Evolutionary conservation across 92 coral and sea anemone genomes (phyloP), one percentile per base, ranked within the genome.

Genomic region (Montipora capitata): DNA sequence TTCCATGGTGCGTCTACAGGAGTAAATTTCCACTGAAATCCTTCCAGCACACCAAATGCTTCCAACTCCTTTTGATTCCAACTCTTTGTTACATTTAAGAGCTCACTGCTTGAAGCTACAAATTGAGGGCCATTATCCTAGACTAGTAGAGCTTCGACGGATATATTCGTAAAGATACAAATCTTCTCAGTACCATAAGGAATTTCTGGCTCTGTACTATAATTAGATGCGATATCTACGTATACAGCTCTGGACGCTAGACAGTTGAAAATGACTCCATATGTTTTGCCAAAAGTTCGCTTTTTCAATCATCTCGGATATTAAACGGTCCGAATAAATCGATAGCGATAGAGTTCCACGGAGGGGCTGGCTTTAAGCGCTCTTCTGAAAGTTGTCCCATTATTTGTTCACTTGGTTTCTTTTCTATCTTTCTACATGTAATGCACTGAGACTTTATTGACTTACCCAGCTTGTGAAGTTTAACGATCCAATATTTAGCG

Each of bases 251-350:
- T 68, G 14, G 87, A 44, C 35, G 83, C 91, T 44, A 86, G 40
- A 52, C 91, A 80, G 64, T 52, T 74, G 13, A 91, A 80, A 3
- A 86, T 80, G 2, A 81, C 87, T 44, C 89, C 86, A 57, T 80
- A 87, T 1, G 85, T 81, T 17, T 87, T 91, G 0, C 85, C 87
- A 16, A 62, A 6, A 15, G 91, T 59, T 62, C 83, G 45, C 59
- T 86, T 91, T 16, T 90, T 27, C 35, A 27, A 27, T 27, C 91
- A 11, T 92, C 93, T 52, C 80, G 18, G 12, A 94, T 95, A 1
- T 81, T 56, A 65, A 92, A 92, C 7, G 94, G 94, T 6, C 97
- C 95, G 86, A 94, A 94, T 76, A 94, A 42, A 61, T 86, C 92
- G 1, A 94, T 44, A 94, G 92, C 92, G 0, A 79, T 86, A 56